Base-by-base conservation (phyloP, 2,888 invertebrate species). In the Aricia artaxerxes region DNA sequence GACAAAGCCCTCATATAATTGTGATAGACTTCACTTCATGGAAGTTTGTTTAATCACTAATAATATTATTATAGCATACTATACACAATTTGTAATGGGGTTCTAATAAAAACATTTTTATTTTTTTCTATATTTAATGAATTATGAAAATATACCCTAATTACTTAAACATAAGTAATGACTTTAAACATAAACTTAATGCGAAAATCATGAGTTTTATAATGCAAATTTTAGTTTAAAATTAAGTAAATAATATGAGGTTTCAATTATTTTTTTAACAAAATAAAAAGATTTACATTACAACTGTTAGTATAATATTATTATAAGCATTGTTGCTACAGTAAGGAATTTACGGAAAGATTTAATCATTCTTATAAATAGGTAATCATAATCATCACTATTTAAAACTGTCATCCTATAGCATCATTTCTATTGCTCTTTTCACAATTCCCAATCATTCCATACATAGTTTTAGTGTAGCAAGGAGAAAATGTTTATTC, bases 61-160 rank as follows among this genome's bases (percentile, higher is more conserved):
- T 1, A 7, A 7, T 24, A 24, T 24, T 40, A 40, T 1, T 40
- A 40, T 6, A 44, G 44, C 44, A 78, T 73, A 13, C 31, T 76
- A 31, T 77, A 57, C 4, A 44, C 31, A 11, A 49, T 24, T 44
- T n/a, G 4, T 38, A 78, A 13, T 49, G 7, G 6, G 2, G 9
- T 53, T 49, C 4, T 13, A 49, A 35, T 49, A 79, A 79, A 77
- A 80, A 84, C 80, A 81, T 81, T 84, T 88, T 88, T 87, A 57
- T 16, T 83, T 84, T 84, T 83, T 84, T 84, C 84, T 86, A 86
- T 80, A 79, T 81, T 89, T 93, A 92, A 93, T 89, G 92, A 88
- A 84, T 87, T 92, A 92, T 76, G 91, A 92, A 92, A 92, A 91
- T 91, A 93, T 90, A 91, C 88, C 90, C 91, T 92, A 93, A 86